phyloP scores from a whole-genome alignment of 1,140 invertebrate species.

The Choristoneura fumiferana region DNA sequence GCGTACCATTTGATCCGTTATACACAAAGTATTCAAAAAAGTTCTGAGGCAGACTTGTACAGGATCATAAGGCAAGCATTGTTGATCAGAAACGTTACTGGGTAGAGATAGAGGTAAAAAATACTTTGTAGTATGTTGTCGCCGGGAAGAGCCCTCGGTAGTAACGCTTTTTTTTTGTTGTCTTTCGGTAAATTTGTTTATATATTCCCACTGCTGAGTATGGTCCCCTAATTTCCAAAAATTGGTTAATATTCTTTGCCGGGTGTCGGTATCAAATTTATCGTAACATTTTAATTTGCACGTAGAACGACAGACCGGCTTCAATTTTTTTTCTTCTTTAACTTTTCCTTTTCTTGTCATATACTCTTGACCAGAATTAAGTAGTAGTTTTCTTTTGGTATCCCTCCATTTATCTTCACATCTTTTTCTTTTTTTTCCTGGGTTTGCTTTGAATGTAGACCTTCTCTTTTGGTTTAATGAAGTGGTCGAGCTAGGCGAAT shows the following conservation, averaged over 20 bases:
- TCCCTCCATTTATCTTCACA: background rate
- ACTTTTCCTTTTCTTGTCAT: background rate
- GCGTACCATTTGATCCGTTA: background rate
- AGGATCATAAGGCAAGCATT: background rate
- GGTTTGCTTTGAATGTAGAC: background rate
- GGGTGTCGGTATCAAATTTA: background rate
- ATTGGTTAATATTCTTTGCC: background rate
- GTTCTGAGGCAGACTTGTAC: background rate
- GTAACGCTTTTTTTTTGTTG: background rate
- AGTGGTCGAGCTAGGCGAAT: background rate
- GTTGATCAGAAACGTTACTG: background rate
- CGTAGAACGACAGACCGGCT: background rate
- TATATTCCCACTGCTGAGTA: background rate
- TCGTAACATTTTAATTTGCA: background rate
- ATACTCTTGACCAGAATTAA: background rate
- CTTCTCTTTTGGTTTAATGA: background rate
- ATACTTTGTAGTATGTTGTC: background rate
- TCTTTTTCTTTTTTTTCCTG: background rate
- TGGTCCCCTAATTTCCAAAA: background rate
- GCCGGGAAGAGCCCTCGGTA: background rate
- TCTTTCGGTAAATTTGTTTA: background rate
- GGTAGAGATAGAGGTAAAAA: background rate
- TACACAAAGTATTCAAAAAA: background rate
- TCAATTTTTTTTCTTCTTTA: background rate
- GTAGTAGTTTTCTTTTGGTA: background rate